These are phyloP conservation scores for Serinus canaria DNA, from an alignment of 2,113 vertebrate species.

Conservation along the genomic window DNA sequence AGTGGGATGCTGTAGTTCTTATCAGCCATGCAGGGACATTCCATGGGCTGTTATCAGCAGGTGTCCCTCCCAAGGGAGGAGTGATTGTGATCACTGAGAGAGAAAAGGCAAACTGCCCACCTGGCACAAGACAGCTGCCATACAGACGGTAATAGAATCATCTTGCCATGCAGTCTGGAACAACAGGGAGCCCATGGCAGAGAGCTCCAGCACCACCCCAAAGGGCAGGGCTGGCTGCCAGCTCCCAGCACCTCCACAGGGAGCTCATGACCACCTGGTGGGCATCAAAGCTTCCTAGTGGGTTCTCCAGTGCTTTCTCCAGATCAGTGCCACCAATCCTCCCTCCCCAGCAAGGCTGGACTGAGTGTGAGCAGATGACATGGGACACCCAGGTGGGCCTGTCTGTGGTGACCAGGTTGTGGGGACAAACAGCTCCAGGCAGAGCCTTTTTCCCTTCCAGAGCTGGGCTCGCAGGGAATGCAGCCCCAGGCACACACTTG, in stretches of 20 bases:
- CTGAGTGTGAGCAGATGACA: rapidly evolving
- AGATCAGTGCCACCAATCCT: rapidly evolving
- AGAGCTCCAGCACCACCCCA: slow-evolving; percentile 78
- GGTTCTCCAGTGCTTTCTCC: neutral
- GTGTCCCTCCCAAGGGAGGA: too few species aligned
- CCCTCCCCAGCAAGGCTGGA: rapidly evolving
- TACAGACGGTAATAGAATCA: too few species aligned
- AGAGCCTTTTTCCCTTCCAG: neutral
- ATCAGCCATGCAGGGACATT: too few species aligned
- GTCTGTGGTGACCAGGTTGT: rapidly evolving
- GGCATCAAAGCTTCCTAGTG: neutral
- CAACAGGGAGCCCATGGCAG: neutral
- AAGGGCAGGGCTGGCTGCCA: neutral
- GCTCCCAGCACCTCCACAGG: neutral
- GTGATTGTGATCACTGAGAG: too few species aligned
- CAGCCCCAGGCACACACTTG: rapidly evolving
- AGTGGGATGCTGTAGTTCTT: too few species aligned
- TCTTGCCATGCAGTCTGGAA: too few species aligned
- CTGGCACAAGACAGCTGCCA: too few species aligned
- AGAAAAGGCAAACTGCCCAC: too few species aligned
- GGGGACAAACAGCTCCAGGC: rapidly evolving
- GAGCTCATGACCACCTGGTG: neutral
- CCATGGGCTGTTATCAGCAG: too few species aligned
- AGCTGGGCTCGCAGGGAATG: neutral
- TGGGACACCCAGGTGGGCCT: rapidly evolving